phyloP scores from a whole-genome alignment of 2,797 vertebrate genomes.

The Tachyglossus aculeatus region DNA sequence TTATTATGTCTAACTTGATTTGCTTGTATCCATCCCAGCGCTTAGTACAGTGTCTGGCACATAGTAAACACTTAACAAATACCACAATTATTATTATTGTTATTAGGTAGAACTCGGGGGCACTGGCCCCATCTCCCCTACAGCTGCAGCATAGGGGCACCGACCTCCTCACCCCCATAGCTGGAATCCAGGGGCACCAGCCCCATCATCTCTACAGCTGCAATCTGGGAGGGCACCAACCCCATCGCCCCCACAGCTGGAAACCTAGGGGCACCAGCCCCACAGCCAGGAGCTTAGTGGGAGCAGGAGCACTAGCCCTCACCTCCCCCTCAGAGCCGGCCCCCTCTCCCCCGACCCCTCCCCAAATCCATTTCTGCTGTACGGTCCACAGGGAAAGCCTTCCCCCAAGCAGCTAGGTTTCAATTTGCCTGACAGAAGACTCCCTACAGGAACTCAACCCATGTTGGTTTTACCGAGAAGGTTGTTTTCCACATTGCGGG shows the following conservation, averaged over 20 bases:
- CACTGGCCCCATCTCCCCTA: no score
- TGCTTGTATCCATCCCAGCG: no score
- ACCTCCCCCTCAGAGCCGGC: not conserved
- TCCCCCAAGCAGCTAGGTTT: slow-evolving; percentile 69
- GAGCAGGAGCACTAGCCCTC: slow-evolving; percentile 40
- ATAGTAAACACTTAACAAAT: no score
- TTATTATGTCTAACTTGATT: no score
- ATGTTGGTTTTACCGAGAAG: slow-evolving; percentile 85
- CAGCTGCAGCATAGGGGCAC: no score
- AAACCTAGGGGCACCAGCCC: slow-evolving; percentile 3
- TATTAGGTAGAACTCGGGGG: no score
- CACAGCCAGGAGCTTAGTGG: slow-evolving; percentile 51
- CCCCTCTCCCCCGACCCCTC: not conserved
- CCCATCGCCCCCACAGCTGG: not conserved
- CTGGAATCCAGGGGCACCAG: not conserved
- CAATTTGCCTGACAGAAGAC: slow-evolving; percentile 73
- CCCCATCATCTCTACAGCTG: not conserved
- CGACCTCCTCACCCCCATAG: not conserved
- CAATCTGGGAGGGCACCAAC: not conserved
- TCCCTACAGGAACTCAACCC: slow-evolving; percentile 81
- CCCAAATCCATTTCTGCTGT: slow-evolving; percentile 1
- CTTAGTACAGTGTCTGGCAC: no score
- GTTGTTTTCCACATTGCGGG: slow-evolving; percentile 84
- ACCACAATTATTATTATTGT: no score
- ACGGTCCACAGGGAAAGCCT: slow-evolving; percentile 56